phyloP scores from a whole-genome alignment of 2,113 vertebrate genomes.

The Hippocampus barbouri region DNA sequence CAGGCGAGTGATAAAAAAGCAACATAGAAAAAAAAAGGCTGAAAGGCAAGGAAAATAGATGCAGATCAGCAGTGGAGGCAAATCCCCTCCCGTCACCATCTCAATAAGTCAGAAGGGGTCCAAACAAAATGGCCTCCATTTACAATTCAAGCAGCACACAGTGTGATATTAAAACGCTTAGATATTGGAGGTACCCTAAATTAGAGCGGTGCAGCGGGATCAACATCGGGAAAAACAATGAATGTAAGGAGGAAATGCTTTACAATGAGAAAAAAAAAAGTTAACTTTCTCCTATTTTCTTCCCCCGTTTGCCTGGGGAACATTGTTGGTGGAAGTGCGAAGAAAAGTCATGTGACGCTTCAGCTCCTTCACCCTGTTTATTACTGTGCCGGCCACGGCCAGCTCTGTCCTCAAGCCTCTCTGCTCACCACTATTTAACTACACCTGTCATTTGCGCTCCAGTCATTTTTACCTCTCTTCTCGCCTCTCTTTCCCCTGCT shows the following conservation, averaged over 20 bases:
- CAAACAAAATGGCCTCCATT: conserved; percentile 62
- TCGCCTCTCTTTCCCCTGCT: conserved; percentile 60
- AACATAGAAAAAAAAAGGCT: conserved; percentile 67
- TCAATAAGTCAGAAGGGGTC: conserved; percentile 56
- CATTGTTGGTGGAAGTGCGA: conserved; percentile 62
- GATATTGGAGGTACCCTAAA: not conserved
- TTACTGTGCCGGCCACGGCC: conserved; percentile 50
- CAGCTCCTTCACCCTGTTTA: conserved; percentile 68
- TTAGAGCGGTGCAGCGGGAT: conserved; percentile 1
- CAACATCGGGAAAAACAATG: conserved; percentile 29
- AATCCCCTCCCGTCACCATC: conserved; percentile 59
- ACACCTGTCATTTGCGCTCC: conserved; percentile 78
- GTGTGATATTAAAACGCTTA: conserved; percentile 33
- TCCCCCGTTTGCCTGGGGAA: conserved; percentile 63
- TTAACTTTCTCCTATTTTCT: conserved; percentile 47
- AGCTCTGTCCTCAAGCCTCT: conserved; percentile 70
- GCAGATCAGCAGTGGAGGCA: conserved; percentile 61
- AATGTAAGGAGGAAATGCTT: conserved; percentile 42
- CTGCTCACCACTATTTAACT: conserved; percentile 74
- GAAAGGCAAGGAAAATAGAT: conserved; percentile 65
- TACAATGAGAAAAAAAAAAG: conserved; percentile 43
- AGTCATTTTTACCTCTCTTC: conserved; percentile 70
- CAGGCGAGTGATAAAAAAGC: conserved; percentile 63
- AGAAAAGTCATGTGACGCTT: conserved; percentile 62
- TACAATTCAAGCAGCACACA: conserved; percentile 58